Evolutionary conservation across 2,797 vertebrate genomes (phyloP), one percentile per base, ranked within the genome.

Genomic region (Sandelia bainsii): DNA sequence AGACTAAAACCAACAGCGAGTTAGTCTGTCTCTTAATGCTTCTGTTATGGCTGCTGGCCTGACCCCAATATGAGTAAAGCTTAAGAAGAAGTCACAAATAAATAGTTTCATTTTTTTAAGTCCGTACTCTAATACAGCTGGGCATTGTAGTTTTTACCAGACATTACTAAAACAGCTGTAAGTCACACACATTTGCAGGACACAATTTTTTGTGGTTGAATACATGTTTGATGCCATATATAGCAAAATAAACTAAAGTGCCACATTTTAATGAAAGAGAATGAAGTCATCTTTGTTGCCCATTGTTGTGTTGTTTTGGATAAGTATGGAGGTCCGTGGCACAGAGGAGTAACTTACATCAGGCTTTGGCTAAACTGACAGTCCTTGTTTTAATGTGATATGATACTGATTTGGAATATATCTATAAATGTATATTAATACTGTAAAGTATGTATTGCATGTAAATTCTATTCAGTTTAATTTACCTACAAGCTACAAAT

Each of bases 1-100:
- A 23, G 16, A 62, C 14, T 39, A 19, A 39, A 29, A 20, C 12
- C 17, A 40, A 46, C 22, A 48, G 19, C 19, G 22, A 44, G 45
- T 40, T 8, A n/a, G 45, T 48, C 25, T 0, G 9, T 25, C 14
- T 66, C 32, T 19, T 7, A 56, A n/a, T 40, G 13, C 13, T 44
- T 34, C 50, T 34, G 52, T 1, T 52, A 20, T 56, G 54, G 50
- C 52, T 52, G 8, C 68, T 29, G 32, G 56, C 17, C 69, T n/a
- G 25, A 50, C 11, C 14, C 5, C 23, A 40, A 67, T 8, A 50
- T 46, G 29, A 54, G 6, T 5, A 27, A 60, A 64, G 4, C 17
- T 44, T 49, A 34, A 54, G 52, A 58, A 45, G 7, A 11, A 37
- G 46, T 27, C 20, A 39, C 6, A 66, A 49, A 62, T 22, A 44